A percentile compares a stretch with the other conserved stretches of the same genome.
Evolutionary conservation across 2,888 invertebrate species (phyloP).

Genomic region (Drosophila ezoana): DNA sequence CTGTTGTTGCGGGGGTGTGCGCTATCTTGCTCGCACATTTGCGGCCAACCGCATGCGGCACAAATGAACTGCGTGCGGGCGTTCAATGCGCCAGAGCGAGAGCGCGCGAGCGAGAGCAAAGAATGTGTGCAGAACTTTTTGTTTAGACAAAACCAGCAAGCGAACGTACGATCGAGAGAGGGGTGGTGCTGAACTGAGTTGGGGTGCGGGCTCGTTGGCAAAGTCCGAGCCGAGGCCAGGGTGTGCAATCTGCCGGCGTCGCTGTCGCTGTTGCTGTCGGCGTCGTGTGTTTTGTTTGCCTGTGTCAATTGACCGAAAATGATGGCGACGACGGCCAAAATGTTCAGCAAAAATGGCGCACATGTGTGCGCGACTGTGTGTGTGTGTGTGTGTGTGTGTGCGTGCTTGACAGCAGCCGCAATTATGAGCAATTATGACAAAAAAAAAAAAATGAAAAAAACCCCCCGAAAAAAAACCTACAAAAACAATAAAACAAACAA

Average conservation of each 20-base stretch:
- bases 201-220: slow-evolving; percentile 13
- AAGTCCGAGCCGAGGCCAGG: slow-evolving; percentile 33
- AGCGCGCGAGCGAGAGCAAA: slow-evolving; percentile 35
- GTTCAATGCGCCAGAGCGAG: slow-evolving; percentile 11
- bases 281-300: slow-evolving; percentile 44
- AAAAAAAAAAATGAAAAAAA: slow-evolving; percentile 31
- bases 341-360: slow-evolving; percentile 67
- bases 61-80: slow-evolving; percentile 50
- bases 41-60: slow-evolving; percentile 9
- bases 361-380: slow-evolving; percentile 21
- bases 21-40: slow-evolving; percentile 41
- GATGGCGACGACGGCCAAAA: slow-evolving; percentile 67
- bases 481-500: slow-evolving; percentile 40
- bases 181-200: background rate
- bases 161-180: slow-evolving; percentile 4
- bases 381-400: slow-evolving; percentile 27
- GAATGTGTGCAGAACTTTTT: slow-evolving; percentile 50
- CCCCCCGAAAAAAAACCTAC: slow-evolving; percentile 13
- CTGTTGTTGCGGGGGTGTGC: slow-evolving; percentile 47
- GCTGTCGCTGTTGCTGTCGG: slow-evolving; percentile 11
- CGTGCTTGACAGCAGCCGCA: slow-evolving; percentile 65
- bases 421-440: slow-evolving; percentile 74
- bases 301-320: slow-evolving; percentile 77
- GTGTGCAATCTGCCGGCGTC: slow-evolving; percentile 40
- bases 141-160: slow-evolving; percentile 8